Base-by-base conservation (phyloP, 2,888 invertebrate species). In the Melinaea marsaeus region DNA sequence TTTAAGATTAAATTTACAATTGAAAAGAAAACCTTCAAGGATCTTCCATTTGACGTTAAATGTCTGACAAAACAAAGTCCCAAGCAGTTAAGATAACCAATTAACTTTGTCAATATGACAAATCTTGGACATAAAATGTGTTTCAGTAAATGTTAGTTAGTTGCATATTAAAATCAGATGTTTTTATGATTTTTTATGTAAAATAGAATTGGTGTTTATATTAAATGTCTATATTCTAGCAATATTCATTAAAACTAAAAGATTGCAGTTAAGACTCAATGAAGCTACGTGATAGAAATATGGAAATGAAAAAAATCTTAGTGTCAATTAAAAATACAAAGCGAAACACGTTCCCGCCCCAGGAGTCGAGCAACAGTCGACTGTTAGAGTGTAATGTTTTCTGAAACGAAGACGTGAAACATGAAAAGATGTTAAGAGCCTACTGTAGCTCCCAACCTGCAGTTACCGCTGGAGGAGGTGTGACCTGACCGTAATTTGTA, bases 401-500 rank as follows among this genome's bases (percentile, higher is more conserved):
- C 65, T 66, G 61, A 66, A 72, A 69, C 22, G 22, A 22, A 1
- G 22, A 22, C 22, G 22, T 22, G 22, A 22, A 65, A 67, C 65
- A 65, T 71, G 69, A 72, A 72, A 71, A 71, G 69, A 69, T 71
- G 69, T 72, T 66, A 71, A 72, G 69, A 63, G 69, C 65, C 57
- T 56, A 55, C 55, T 55, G 63, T 65, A 64, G 62, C 65, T 60
- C 67, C 63, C 64, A 61, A 57, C 60, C 63, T 46, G 45, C 5
- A 42, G 62, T 42, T 58, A 48, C 45, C 48, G 66, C 64, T 63
- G 34, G 57, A 61, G 66, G 69, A 57, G 47, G 32, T 57, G 59
- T 63, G 68, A 65, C 68, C 69, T 61, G 63, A 33, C 46, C 46
- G 57, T 67, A 65, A 67, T 67, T 60, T 60, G n/a, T 46, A 55